Conservation (phyloP, 2,797 vertebrate genomes). For the Macrochelys suwanniensis region DNA sequence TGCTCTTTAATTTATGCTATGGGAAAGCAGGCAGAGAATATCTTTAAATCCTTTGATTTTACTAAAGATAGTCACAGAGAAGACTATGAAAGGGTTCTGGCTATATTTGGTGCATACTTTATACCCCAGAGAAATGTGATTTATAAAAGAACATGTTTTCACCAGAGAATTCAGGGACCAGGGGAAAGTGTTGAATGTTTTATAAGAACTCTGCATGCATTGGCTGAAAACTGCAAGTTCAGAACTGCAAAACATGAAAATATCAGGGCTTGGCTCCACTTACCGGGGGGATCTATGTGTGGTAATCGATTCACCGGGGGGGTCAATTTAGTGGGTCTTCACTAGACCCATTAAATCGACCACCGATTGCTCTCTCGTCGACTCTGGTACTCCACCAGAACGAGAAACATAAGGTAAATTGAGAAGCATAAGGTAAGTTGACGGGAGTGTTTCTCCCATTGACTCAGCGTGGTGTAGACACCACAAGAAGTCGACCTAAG, state of each 20-base stretch:
- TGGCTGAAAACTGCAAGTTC: background rate
- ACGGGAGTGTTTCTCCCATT: too few species aligned
- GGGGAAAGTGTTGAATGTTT: background rate
- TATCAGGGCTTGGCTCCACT: background rate
- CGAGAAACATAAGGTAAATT: too few species aligned
- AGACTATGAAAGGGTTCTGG: background rate
- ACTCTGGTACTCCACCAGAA: too few species aligned
- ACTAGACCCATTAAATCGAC: too few species aligned
- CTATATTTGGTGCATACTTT: background rate
- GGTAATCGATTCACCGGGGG: too few species aligned
- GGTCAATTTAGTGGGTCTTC: too few species aligned
- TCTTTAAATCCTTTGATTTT: background rate
- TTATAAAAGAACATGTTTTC: background rate
- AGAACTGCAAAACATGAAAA: background rate
- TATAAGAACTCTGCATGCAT: background rate
- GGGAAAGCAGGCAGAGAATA: background rate
- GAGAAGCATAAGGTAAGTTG: too few species aligned
- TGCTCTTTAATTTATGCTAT: background rate
- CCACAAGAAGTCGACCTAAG: too few species aligned
- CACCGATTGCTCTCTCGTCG: too few species aligned
- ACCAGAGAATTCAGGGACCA: background rate
- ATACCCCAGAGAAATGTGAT: background rate
- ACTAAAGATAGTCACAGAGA: background rate
- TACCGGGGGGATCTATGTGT: too few species aligned
- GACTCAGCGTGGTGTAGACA: too few species aligned